Evolutionary conservation across 2,113 vertebrate genomes (phyloP).

Genomic region (Brachyhypopomus occidentalis): DNA sequence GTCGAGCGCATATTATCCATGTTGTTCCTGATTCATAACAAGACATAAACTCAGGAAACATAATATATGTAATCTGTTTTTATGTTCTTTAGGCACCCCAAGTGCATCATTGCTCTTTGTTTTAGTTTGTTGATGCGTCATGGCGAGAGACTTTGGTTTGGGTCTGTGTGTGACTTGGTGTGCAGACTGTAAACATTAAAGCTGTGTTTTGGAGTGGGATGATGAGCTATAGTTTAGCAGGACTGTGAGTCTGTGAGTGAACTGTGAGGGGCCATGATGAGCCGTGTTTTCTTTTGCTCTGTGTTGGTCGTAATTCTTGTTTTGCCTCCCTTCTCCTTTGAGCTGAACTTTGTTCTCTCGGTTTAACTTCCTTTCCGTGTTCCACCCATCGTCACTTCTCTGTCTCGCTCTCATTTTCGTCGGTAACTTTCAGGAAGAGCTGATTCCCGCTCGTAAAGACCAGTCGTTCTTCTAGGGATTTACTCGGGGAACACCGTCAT

Average conservation of each 20-base stretch:
- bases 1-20: neutral
- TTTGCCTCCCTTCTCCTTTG: neutral
- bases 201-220: neutral
- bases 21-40: neutral
- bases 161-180: too few relatives aligned
- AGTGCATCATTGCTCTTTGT: neutral
- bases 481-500: neutral
- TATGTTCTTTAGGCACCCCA: neutral
- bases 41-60: too few relatives aligned
- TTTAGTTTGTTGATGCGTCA: neutral
- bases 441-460: neutral
- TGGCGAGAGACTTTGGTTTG: neutral
- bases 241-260: too few relatives aligned
- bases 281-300: neutral
- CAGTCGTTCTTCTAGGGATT: slow-evolving; percentile 24
- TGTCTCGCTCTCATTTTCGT: neutral
- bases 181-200: neutral
- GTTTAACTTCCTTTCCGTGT: slow-evolving; percentile 23
- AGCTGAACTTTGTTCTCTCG: slow-evolving; percentile 33
- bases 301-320: neutral
- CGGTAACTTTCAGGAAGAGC: neutral
- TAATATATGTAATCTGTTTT: neutral
- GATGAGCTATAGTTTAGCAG: too few relatives aligned
- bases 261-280: too few relatives aligned
- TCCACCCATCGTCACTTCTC: neutral